Evolutionary conservation across 2,888 invertebrate genomes (phyloP), one percentile per base, ranked within the genome.

Genomic region (Prenolepis imparis): DNA sequence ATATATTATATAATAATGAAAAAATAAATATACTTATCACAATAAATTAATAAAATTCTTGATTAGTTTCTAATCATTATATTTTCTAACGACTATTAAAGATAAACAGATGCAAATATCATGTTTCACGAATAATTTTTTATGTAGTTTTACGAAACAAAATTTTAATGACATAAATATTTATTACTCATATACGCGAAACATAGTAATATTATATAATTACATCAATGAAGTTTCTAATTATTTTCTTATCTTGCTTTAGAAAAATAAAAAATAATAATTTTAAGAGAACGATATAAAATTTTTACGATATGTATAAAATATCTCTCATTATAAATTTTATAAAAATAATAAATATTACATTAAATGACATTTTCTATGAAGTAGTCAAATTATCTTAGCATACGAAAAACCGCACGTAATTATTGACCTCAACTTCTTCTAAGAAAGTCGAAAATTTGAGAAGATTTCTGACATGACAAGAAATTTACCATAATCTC

Each of bases 341-440:
- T 1, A 15, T n/a, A 64, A 64, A 63, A 64, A 64, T 64, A 64
- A 64, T 39, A 63, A 64, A 64, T 64, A 64, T 63, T 3, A 63
- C 32, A 32, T 61, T 32, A 32, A 3, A 32, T 61, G 28, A 18
- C 9, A 0, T 61, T 61, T 61, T 32, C 36, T 48, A 8, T 18
- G 48, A 64, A 32, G 21, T 48, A 4, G 6, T 28, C 2, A 12
- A 39, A 41, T 73, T 39, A 39, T 59, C 41, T 28, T n/a, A 18
- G 32, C 32, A 15, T 9, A 52, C 39, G 12, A 21, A n/a, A n/a
- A 63, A 61, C 5, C 32, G 18, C 6, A 59, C 24, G 59, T 28
- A 41, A 59, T 44, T 28, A 74, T 32, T 21, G 15, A 8, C 18
- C 64, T 36, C 41, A 21, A 44, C 21, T 57, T 59, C n/a, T 18